Base-by-base conservation (phyloP, 2,113 vertebrate genomes). In the Haemorhous mexicanus region DNA sequence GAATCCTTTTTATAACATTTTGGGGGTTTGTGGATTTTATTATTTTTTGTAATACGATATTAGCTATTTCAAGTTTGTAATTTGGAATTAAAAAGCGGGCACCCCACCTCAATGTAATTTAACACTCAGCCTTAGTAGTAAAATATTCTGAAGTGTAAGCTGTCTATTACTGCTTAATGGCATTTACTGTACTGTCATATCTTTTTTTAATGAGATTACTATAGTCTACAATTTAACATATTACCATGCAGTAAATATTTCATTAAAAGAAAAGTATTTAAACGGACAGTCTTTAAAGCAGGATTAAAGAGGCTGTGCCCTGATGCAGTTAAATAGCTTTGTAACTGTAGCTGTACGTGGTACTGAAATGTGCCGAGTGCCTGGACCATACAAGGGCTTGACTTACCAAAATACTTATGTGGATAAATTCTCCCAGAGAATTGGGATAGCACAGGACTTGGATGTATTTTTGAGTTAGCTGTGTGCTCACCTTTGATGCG, bases 211-310 rank as follows among this genome's bases (percentile, higher is more conserved):
- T 96, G 64, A 91, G 39, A 93, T 95, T 90, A 76, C 84, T 94
- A 66, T 93, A 93, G 69, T 80, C 90, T 89, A 90, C 95, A 77
- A 91, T 96, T 96, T 93, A 95, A 90, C 85, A 50, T 50, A 94
- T 94, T 94, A 84, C 90, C 82, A 82, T 75, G 46, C 88, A 79
- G 90, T 96, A 93, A 96, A 93, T 96, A 91, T 95, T 95, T 74
- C 78, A 89, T 95, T 94, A 96, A 89, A 96, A 89, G 77, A 32
- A 64, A 82, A 93, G 47, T 75, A 58, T 96, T 97, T 96, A 96
- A 95, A 93, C 0, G 39, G 79, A 41, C 50, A 72, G 56, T 68
- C 80, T 95, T 96, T 95, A 95, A 97, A 91, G 43, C 35, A 82
- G 79, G 69, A 75, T 67, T 76, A 91, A 89, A 84, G 61, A 79